Conservation (phyloP, 1,140 invertebrate genomes). For the Trissolcus basalis region DNA sequence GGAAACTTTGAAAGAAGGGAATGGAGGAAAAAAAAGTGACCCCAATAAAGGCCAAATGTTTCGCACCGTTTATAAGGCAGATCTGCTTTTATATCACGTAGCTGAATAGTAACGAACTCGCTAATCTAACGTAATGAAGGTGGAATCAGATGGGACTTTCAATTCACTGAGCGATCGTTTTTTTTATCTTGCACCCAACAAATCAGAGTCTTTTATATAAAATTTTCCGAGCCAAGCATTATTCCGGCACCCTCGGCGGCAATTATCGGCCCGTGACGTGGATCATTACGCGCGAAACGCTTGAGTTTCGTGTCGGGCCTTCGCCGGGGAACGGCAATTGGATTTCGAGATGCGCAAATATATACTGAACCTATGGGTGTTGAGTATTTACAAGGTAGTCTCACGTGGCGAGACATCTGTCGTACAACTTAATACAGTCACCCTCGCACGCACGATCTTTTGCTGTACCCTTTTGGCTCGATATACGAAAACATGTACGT, state of each 20-base stretch:
- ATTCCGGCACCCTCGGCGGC: slow-evolving; percentile 55
- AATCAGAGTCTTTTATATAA: slow-evolving; percentile 54
- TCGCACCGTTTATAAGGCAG: background rate
- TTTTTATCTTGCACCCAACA: slow-evolving; percentile 37
- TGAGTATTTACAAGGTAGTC: slow-evolving; percentile 65
- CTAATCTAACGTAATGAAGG: slow-evolving; percentile 55
- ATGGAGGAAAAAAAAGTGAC: too few species aligned
- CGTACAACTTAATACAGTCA: slow-evolving; percentile 64
- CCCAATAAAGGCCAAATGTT: background rate
- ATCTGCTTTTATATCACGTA: slow-evolving; percentile 22
- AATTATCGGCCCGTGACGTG: slow-evolving; percentile 56
- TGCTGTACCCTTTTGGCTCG: slow-evolving; percentile 38
- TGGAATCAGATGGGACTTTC: slow-evolving; percentile 45
- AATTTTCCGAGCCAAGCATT: slow-evolving; percentile 52
- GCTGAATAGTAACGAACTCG: slow-evolving; percentile 40
- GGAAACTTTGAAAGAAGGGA: too few species aligned
- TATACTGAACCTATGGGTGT: slow-evolving; percentile 38
- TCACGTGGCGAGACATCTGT: slow-evolving; percentile 71
- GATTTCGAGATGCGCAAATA: slow-evolving; percentile 61
- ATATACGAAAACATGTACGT: slow-evolving; percentile 28
- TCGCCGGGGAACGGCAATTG: slow-evolving; percentile 53
- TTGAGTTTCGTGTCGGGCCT: slow-evolving; percentile 44
- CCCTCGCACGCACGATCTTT: slow-evolving; percentile 36
- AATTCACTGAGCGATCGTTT: slow-evolving; percentile 21
- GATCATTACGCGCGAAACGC: slow-evolving; percentile 54